Base-by-base conservation (phyloP, 2,888 invertebrate genomes). In the Leptinotarsa tumamoca region DNA sequence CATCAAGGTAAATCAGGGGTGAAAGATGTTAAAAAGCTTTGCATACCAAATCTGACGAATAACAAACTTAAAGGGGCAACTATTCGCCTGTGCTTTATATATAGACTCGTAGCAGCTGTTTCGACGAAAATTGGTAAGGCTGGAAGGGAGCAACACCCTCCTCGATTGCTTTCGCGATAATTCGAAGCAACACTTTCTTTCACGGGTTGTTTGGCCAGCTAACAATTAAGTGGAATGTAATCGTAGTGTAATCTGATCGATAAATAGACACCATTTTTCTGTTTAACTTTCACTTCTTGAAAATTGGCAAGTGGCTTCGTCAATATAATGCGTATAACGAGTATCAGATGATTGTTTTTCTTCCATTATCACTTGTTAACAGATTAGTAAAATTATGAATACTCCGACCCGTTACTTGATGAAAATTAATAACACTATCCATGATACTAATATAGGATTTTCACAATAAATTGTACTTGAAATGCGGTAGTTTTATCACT, bases 11-110 rank as follows among this genome's bases (percentile, higher is more conserved):
- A 33, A 67, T 58, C 50, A 71, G 74, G 73, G 27, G 75, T 73
- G 75, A 74, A 61, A 68, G 61, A 70, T 54, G 74, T 78, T 76
- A 76, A 78, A 78, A 78, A 76, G 76, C 76, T 78, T 78, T 78
- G 78, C 78, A 78, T 78, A 78, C 71, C 71, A 76, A 74, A 78
- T 76, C 72, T 74, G 72, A 74, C 76, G 78, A 78, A 78, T 76
- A 78, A 74, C 74, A 78, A 76, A 76, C 76, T 72, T 52, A 70
- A 74, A 70, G 70, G 78, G 73, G 74, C 70, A 66, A 73, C 58
- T 58, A 56, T 75, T 63, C 50, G 71, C 72, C 14, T 50, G 27
- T 33, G 33, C n/a, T 63, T 13, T 43, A 43, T 63, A 63, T 63
- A 17, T 43, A 43, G 43, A 63, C 63, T 17, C 63, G 33, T 33